phyloP scores from a whole-genome alignment of 2,797 vertebrate genomes.

The Falco rusticolus region DNA sequence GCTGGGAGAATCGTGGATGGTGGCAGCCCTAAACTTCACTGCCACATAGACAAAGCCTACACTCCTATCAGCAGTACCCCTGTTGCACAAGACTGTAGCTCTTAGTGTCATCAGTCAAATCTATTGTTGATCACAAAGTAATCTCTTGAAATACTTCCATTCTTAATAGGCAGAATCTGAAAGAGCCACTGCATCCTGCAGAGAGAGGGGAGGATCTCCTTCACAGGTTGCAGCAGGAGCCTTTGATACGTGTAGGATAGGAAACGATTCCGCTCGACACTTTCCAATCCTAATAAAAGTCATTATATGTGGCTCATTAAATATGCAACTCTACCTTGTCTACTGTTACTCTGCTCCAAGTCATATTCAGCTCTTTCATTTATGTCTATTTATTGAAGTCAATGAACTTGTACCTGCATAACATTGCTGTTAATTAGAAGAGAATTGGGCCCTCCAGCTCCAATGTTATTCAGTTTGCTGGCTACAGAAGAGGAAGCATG shows the following conservation, averaged over 20 bases:
- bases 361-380: neutral
- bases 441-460: neutral
- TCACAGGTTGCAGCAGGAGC: neutral
- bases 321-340: neutral
- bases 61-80: neutral
- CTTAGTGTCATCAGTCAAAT: neutral
- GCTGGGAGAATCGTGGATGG: neutral
- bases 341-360: neutral
- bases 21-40: neutral
- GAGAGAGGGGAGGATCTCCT: neutral
- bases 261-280: neutral
- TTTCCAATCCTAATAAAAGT: neutral
- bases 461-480: neutral
- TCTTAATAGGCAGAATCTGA: neutral
- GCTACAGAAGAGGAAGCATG: neutral
- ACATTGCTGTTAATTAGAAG: neutral
- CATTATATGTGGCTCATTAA: neutral
- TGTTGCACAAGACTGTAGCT: neutral
- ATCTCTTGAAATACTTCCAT: neutral
- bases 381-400: neutral
- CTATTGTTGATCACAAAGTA: neutral
- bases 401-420: neutral
- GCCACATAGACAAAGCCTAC: neutral
- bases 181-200: neutral
- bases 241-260: fast-evolving